Evolutionary conservation across 2,797 vertebrate species (phyloP), one percentile per base, ranked within the genome.

Genomic region (Aldrovandia affinis): DNA sequence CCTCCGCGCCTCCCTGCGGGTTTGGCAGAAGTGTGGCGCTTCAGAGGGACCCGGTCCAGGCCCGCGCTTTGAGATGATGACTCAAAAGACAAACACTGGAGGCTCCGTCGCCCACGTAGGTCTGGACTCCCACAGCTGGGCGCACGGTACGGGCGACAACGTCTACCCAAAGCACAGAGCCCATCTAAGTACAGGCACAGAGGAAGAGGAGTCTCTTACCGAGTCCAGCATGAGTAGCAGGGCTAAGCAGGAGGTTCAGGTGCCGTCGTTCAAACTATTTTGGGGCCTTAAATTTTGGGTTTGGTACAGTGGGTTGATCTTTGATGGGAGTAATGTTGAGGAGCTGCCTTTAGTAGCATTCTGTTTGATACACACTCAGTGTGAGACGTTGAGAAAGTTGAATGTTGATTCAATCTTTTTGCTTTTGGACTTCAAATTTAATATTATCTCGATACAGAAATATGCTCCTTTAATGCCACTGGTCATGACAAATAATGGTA

Each of bases 61-160:
- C 28, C 12, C 36, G 52, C 57, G 33, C 68, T 79, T 79, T 50
- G 15, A 25, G 81, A 81, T 55, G 81, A 81, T 55, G 65, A 86
- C 73, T 82, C 83, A 73, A 63, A 86, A 87, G 83, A 78, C 65
- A 87, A 86, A 87, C 85, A 86, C 86, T 80, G 85, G 73, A 83
- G 80, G 81, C 84, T 86, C 63, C 47, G 7, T 85, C 81, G 83
- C 81, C 82, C 86, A 75, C 30, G 68, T 39, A n/a, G 57, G 80
- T 68, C 20, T 65, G 28, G 78, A 47, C 50, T 42, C 68, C 42
- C 82, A 80, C 57, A 42, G 84, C 82, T 85, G 81, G 85, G 70
- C 82, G 82, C 42, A 18, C 20, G 30, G n/a, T 47, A 30, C 1
- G 22, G 25, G 39, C 25, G 25, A 8, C 33, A 59, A 42, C 80